phyloP scores from a whole-genome alignment of 2,888 invertebrate species.

The Drosophila mimica region DNA sequence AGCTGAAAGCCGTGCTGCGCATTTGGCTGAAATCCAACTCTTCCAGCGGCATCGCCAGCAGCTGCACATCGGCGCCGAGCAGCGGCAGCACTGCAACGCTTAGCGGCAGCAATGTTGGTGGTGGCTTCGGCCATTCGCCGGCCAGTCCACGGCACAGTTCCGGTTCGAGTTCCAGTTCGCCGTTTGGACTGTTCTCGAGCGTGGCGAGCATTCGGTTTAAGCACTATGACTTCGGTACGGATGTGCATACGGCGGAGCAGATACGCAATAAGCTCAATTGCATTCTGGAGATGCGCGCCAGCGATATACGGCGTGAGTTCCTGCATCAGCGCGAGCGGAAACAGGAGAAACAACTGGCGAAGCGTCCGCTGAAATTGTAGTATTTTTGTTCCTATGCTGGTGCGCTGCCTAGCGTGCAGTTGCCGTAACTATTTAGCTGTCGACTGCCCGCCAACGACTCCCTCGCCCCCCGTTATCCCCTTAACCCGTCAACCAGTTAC shows the following conservation, averaged over 20 bases:
- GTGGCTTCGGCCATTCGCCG: conserved; percentile 63
- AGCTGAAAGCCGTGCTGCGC: conserved; percentile 90
- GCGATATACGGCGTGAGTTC: conserved; percentile 92
- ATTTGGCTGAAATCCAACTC: conserved; percentile 87
- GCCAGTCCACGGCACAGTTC: conserved; percentile 78
- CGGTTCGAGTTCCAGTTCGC: conserved; percentile 46
- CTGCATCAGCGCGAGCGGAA: conserved; percentile 89
- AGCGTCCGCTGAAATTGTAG: conserved; percentile 82
- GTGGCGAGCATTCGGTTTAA: conserved; percentile 88
- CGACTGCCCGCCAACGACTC: conserved; percentile 19
- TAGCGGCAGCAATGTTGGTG: conserved; percentile 19
- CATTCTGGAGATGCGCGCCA: conserved; percentile 93
- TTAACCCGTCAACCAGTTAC: conserved; percentile 28
- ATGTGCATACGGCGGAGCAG: conserved; percentile 90
- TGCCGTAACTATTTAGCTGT: conserved; percentile 35
- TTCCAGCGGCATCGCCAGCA: conserved; percentile 69
- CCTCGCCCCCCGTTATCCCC: conserved; percentile 20
- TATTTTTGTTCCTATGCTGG: conserved; percentile 75
- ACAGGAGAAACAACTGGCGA: conserved; percentile 77
- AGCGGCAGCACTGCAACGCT: conserved; percentile 54
- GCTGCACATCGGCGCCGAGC: conserved; percentile 64
- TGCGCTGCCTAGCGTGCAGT: conserved; percentile 57
- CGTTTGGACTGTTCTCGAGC: conserved; percentile 59
- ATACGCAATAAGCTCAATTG: conserved; percentile 95
- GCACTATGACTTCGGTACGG: conserved; percentile 95